phyloP scores from a whole-genome alignment of 2,113 vertebrate species.

The Malurus cyaneus region DNA sequence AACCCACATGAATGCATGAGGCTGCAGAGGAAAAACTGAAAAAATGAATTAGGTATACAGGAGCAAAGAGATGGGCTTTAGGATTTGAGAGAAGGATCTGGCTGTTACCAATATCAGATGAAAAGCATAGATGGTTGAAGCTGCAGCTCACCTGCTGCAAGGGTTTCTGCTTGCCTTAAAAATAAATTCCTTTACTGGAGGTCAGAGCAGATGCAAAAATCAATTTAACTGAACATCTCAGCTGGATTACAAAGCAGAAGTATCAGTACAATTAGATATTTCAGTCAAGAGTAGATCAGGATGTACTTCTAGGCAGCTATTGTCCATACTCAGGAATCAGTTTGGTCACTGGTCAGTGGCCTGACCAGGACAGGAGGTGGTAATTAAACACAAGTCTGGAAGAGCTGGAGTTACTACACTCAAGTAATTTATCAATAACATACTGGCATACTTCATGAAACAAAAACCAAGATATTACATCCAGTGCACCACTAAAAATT shows the following conservation, averaged over 20 bases:
- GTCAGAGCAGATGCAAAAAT: not conserved
- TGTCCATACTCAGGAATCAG: not conserved
- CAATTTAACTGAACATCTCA: not conserved
- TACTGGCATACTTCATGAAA: conserved; percentile 37
- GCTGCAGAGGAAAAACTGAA: not conserved
- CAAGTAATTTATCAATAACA: conserved; percentile 60
- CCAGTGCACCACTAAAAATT: not conserved
- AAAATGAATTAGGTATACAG: not conserved
- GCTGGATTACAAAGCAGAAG: not conserved
- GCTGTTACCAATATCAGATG: not conserved
- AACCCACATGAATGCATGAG: not conserved
- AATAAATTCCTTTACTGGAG: not conserved
- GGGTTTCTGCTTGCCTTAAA: not conserved
- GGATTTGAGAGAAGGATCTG: not conserved
- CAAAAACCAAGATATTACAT: conserved; percentile 15
- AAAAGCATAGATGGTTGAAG: not conserved
- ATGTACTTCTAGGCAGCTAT: not conserved
- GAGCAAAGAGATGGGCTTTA: not conserved
- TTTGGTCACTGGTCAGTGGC: conserved; percentile 23
- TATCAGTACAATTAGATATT: not conserved
- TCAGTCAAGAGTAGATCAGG: not conserved
- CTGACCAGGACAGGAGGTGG: conserved; percentile 22
- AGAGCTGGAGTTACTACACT: conserved; percentile 37
- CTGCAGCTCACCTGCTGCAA: not conserved
- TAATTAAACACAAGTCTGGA: conserved; percentile 36